A percentile compares a stretch with the other conserved stretches of the same genome.
Evolutionary conservation across 2,113 vertebrate species (phyloP).

Genomic region (Tiliqua scincoides): DNA sequence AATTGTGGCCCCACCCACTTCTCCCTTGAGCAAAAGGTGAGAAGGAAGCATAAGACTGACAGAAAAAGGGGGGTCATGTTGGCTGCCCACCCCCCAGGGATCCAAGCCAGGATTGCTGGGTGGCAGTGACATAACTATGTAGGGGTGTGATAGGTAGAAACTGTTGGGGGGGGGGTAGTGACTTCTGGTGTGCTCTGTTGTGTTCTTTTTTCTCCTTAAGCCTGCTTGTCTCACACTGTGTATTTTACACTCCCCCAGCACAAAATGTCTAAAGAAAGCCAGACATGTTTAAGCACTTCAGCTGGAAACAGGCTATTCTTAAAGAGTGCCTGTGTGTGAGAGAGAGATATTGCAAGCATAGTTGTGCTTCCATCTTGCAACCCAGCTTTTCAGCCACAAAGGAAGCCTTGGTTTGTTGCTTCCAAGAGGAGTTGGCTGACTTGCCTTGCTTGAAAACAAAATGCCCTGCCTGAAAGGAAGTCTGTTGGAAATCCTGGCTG

Average conservation of each 20-base stretch:
- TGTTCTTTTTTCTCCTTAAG: neutral
- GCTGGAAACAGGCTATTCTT: neutral
- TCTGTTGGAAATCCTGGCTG: neutral
- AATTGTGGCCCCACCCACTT: neutral
- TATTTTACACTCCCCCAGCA: neutral
- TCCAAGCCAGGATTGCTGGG: neutral
- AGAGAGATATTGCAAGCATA: too few species aligned
- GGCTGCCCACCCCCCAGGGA: neutral
- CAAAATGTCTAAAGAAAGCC: neutral
- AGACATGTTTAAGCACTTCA: neutral
- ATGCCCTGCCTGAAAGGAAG: neutral
- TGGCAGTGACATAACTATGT: neutral
- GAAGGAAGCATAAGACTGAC: neutral
- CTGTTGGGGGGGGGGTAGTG: neutral
- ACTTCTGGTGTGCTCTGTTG: neutral
- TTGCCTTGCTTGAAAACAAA: constrained; percentile 3
- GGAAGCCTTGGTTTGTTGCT: neutral
- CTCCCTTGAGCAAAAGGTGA: neutral
- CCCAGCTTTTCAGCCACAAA: constrained; percentile 21
- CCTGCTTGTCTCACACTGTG: neutral
- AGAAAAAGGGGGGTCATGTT: neutral
- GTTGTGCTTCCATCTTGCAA: constrained; percentile 8
- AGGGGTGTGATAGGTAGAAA: neutral
- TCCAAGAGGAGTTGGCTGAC: neutral
- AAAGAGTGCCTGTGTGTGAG: neutral